These are phyloP conservation scores for Drosophila paranaensis DNA, from an alignment of 2,888 invertebrate species.

Conservation along the genomic window DNA sequence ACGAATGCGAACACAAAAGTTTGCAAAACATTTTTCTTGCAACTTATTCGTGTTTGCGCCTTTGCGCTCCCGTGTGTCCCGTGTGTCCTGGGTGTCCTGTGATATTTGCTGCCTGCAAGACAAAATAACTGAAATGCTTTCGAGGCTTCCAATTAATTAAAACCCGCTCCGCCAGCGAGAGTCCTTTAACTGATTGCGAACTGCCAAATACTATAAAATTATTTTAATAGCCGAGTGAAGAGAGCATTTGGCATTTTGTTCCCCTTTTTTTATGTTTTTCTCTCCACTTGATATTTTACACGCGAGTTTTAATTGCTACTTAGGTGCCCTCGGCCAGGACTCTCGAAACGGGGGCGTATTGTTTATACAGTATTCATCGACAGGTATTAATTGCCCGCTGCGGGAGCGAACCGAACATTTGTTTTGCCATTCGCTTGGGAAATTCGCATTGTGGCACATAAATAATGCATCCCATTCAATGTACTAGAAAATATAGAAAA, in stretches of 20 bases:
- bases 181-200: constrained; percentile 7
- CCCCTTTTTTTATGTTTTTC: background rate
- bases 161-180: constrained; percentile 28
- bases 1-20: constrained; percentile 67
- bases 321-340: background rate
- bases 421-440: constrained; percentile 37
- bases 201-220: constrained; percentile 50
- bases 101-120: constrained; percentile 48
- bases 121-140: constrained; percentile 56
- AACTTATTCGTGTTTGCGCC: constrained; percentile 20
- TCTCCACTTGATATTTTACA: constrained; percentile 10
- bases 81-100: background rate
- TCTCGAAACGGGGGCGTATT: constrained; percentile 23
- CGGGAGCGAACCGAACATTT: constrained; percentile 19
- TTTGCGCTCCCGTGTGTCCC: constrained; percentile 10
- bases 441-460: constrained; percentile 37
- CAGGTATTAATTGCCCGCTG: constrained; percentile 31
- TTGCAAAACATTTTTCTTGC: constrained; percentile 66
- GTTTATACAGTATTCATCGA: constrained; percentile 27
- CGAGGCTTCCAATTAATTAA: constrained; percentile 67
- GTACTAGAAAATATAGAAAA: background rate
- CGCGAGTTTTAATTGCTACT: constrained; percentile 53
- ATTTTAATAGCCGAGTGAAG: constrained; percentile 39
- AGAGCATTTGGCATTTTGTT: constrained; percentile 5
- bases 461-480: constrained; percentile 25